Conservation (phyloP, 2,113 vertebrate species). For the Sardina pilchardus region DNA sequence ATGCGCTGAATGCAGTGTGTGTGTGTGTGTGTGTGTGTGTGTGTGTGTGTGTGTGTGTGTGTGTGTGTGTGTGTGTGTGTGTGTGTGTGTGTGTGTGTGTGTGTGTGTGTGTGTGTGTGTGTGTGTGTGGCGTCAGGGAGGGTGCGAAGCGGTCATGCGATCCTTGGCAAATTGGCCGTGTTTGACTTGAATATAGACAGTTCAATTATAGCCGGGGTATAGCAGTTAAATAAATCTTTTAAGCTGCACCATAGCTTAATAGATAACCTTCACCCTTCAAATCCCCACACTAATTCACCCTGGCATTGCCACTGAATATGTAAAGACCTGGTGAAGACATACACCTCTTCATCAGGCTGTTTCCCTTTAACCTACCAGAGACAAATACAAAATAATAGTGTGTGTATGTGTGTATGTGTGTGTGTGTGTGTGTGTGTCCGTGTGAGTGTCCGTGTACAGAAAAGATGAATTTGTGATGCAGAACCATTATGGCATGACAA, state of each 20-base stretch:
- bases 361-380: not conserved
- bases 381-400: not conserved
- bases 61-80: too few species aligned
- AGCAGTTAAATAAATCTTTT: slow-evolving; percentile 12
- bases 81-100: not conserved
- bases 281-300: not conserved
- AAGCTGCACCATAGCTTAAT: not conserved
- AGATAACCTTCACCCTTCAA: slow-evolving; percentile 5
- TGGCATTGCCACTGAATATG: not conserved
- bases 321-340: not conserved
- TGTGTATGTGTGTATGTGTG: not conserved
- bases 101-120: not conserved
- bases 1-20: not conserved
- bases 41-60: not conserved
- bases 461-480: not conserved
- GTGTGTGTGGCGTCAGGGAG: not conserved
- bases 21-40: not conserved
- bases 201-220: not conserved
- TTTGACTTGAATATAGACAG: slow-evolving; percentile 19
- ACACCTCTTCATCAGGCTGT: not conserved
- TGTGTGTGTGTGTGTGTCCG: not conserved
- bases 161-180: not conserved
- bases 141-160: not conserved
- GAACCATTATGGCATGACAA: not conserved
- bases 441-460: not conserved